Evolutionary conservation across 2,797 vertebrate species (phyloP), one percentile per base, ranked within the genome.

Genomic region (Margarornis squamiger): DNA sequence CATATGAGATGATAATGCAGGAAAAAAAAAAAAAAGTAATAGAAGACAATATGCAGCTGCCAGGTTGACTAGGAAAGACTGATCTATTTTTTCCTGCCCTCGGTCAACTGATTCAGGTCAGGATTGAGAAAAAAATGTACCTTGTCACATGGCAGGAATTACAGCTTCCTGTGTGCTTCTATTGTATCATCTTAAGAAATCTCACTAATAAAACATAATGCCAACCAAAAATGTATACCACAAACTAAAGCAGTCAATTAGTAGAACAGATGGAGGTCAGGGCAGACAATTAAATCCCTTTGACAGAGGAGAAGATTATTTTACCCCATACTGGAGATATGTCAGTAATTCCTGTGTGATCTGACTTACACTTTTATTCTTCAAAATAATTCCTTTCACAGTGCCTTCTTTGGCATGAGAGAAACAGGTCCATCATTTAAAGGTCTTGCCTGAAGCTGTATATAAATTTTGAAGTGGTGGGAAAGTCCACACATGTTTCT

Each of bases 241-340:
- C 36, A 92, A 92, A 72, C 34, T 88, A 92, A 95, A 88, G 73
- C 72, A 32, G 72, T 91, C 86, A 96, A 89, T 96, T 95, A 95
- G 87, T 26, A 83, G 89, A 94, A 89, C 84, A 95, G 86, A 95
- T 76, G 95, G 84, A 96, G 92, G 90, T 94, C 94, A 92, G 30
- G 46, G 27, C 49, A 95, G 46, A 74, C 75, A 96, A 95, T 94
- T 89, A 95, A 88, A 95, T 93, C 65, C 41, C 51, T 90, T 59
- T 91, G 89, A 81, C 54, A 93, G 68, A 82, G 62, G 34, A 88
- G 20, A 91, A 88, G 85, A 94, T 97, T 96, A 94, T 95, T 94
- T 72, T 95, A 55, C 23, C 29, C 86, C 91, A 62, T 90, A 90
- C 8, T 88, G 58, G 81, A 94, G 72, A 78, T 65, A 92, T 80